Percentiles rank a stretch among this genome's conserved stretches.
phyloP scores from a whole-genome alignment of 1,140 invertebrate genomes.

The Teleogryllus occipitalis region DNA sequence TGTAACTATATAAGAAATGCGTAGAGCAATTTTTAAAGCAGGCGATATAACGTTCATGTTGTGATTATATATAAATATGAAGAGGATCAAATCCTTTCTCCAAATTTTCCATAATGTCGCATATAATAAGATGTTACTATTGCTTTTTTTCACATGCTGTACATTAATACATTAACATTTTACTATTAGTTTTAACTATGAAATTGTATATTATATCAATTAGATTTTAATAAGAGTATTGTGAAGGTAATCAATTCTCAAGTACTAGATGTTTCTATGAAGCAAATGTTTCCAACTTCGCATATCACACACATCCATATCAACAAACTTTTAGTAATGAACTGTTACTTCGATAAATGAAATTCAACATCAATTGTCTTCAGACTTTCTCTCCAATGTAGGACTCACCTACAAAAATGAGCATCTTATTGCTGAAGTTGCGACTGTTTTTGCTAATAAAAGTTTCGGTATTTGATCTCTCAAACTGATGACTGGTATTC shows the following conservation, averaged over 20 bases:
- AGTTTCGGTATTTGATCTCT: neutral
- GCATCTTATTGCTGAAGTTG: neutral
- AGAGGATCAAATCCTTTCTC: neutral
- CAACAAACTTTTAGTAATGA: neutral
- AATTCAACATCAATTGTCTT: neutral
- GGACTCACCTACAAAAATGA: neutral
- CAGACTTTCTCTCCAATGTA: neutral
- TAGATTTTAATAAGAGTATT: neutral
- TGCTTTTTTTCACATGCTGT: neutral
- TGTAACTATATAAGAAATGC: neutral
- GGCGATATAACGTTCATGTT: neutral
- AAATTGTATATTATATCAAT: neutral
- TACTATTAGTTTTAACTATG: neutral
- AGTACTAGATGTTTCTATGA: neutral
- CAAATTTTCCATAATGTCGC: neutral
- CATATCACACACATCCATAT: neutral
- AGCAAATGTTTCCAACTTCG: neutral
- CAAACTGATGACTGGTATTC: neutral
- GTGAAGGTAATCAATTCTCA: neutral
- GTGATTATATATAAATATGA: neutral
- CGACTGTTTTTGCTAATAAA: conserved; percentile 5
- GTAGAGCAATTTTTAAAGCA: neutral
- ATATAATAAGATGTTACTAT: neutral
- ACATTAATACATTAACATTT: conserved; percentile 6
- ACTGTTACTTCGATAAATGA: neutral